Base-by-base conservation (phyloP, 2,113 vertebrate species). In the Equus quagga region DNA sequence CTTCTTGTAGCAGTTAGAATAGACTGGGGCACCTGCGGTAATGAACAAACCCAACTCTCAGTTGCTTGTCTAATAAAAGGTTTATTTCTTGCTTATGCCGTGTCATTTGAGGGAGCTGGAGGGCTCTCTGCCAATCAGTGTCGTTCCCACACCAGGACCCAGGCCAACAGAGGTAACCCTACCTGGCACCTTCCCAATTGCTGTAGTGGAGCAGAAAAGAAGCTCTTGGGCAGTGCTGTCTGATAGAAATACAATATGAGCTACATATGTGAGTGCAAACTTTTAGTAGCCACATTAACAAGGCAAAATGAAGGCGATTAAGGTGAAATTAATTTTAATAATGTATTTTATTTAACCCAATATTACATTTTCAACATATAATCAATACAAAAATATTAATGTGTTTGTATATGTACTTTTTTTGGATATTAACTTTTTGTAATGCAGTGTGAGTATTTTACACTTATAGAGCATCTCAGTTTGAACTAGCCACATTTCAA, bases 301-400 rank as follows among this genome's bases (percentile, higher is more conserved):
- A 69, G 31, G 49, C 46, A 92, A 83, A 83, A 46, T 46, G 44
- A 76, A 73, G 64, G 26, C 73, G 46, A 67, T 33, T 44, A 31
- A n/a, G 15, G 5, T 67, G 31, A 70, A 87, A 24, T 73, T 58
- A 86, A 82, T 82, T 89, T 94, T 89, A 81, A 95, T 89, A 33
- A 62, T 36, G 36, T 41, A 56, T 89, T 92, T 85, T 76, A 89
- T 51, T 70, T 88, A 65, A 21, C 72, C 36, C 65, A 56, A 36
- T 44, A 33, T 75, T 85, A 24, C 75, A 58, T 60, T 85, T 96
- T 94, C 19, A 75, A 33, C 8, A 11, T 67, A 3, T 17, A n/a
- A 69, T 44, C 31, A 8, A 36, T 78, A 76, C 46, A 60, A 44
- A 64, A 89, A 26, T 49, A 28, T 65, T 62, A 28, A 64, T 76